Base-by-base conservation (phyloP, 2,888 invertebrate genomes). In the Cartodere bifasciata region DNA sequence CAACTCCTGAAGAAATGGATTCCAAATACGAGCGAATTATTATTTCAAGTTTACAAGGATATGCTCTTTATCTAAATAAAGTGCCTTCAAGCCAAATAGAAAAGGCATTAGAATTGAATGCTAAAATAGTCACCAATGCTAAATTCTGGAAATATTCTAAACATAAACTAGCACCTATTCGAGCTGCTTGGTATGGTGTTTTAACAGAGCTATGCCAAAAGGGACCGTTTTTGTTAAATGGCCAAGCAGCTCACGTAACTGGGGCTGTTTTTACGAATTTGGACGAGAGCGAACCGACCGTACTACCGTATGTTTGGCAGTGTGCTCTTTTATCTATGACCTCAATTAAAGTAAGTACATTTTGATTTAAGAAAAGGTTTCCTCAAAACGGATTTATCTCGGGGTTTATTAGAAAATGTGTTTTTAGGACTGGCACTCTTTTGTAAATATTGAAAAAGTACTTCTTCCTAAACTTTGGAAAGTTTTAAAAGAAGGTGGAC, bases 71-170 rank as follows among this genome's bases (percentile, higher is more conserved):
- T 45, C 49, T 82, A 20, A 64, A 67, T 20, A 64, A 67, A 41
- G 61, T 78, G 3, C 56, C 68, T 4, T 29, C 46, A 3, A 58
- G 63, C 7, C 63, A 70, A 42, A 56, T 69, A 13, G 53, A 64
- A 23, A 68, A 70, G 50, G 65, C 68, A 24, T 52, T 61, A 32
- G 65, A 65, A 15, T 35, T 45, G 10, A 49, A 52, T 32, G 39
- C 34, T 11, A 36, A 43, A 16, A 53, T 53, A 26, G 37, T 50
- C 5, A 28, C 61, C 0, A 65, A 68, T 42, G 50, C 55, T 13
- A 70, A 71, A 51, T 86, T 83, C 60, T 88, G 87, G 86, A 76
- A 74, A 47, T 64, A 74, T 23, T 63, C 70, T 2, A 70, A 70
- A 41, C 66, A 71, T 46, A 65, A 68, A 44, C 52, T 64, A 15